Conservation (phyloP, 2,888 invertebrate species). For the Cryptophagus acutangulus region DNA sequence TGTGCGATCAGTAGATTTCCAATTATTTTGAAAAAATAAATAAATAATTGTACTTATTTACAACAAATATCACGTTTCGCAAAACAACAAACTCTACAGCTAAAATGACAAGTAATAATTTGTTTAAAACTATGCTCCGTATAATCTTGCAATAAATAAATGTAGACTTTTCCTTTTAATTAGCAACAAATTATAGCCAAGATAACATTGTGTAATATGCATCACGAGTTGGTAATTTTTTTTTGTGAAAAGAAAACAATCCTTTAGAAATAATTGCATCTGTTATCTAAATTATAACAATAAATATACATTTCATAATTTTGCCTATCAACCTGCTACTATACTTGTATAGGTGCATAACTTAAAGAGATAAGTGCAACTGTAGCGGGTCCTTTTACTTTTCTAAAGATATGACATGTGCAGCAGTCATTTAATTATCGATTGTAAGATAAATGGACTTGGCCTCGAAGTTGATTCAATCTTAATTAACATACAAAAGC, state of each 20-base stretch:
- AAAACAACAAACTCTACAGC: too few relatives aligned
- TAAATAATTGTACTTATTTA: too few relatives aligned
- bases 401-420: constrained; percentile 13
- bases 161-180: constrained; percentile 25
- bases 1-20: too few relatives aligned
- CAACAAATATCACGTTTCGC: too few relatives aligned
- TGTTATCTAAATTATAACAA: constrained; percentile 22
- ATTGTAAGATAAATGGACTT: constrained; percentile 25
- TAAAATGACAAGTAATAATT: not conserved
- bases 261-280: constrained; percentile 23
- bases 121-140: not conserved
- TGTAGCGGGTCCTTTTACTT: constrained; percentile 17
- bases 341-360: constrained; percentile 8
- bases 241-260: constrained; percentile 24
- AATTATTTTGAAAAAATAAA: too few relatives aligned
- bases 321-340: constrained; percentile 19
- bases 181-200: constrained; percentile 26
- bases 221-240: constrained; percentile 25
- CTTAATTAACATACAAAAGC: constrained; percentile 26
- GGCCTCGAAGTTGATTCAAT: constrained; percentile 24
- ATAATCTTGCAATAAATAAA: constrained; percentile 1
- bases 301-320: constrained; percentile 20
- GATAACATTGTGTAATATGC: constrained; percentile 24
- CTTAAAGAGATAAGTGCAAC: constrained; percentile 13
- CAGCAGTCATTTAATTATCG: constrained; percentile 24